Evolutionary conservation across 2,797 vertebrate species (phyloP), one percentile per base, ranked within the genome.

Genomic region (Borostomias antarcticus): DNA sequence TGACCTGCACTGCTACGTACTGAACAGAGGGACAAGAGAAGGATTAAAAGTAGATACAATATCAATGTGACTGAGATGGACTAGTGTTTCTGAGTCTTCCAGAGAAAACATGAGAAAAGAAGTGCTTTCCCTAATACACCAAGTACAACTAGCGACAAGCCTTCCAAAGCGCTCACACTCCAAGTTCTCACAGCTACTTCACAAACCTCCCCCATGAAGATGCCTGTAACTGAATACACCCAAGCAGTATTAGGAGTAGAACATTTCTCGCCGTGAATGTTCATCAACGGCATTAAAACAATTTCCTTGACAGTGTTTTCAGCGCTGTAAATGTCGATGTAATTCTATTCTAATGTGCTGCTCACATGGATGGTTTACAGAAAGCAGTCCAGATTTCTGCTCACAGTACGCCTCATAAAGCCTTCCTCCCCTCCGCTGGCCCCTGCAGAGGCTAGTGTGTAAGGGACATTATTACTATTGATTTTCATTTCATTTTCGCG

Each of bases 401-500:
- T 15, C n/a, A n/a, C n/a, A n/a, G n/a, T 17, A 43, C 23, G 9
- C 53, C 52, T 61, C 40, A 54, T 28, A 35, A 32, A 26, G 19
- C 5, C 35, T 63, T 37, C 35, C 47, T 37, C 26, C 13, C 47
- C 30, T 28, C 37, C 53, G 53, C 40, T 28, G 5, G 48, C 51
- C 62, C 70, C 64, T 17, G 32, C 29, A 69, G 67, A 72, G 33
- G 13, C 30, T 45, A 32, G 23, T 48, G n/a, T 32, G 25, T 62
- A 50, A 11, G 74, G 25, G 56, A 30, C 59, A 54, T 51, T 32
- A 67, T n/a, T 52, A 52, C 51, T 61, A 82, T 83, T 78, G 82
- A 86, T 80, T 86, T 76, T 73, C 32, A 75, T 81, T 80, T 79
- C 64, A 77, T 66, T 79, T 76, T 73, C 59, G 52, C 67, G 72